These are phyloP conservation scores for Psittacula cyanocephala DNA, from an alignment of 2,113 vertebrate species.

Conservation along the genomic window DNA sequence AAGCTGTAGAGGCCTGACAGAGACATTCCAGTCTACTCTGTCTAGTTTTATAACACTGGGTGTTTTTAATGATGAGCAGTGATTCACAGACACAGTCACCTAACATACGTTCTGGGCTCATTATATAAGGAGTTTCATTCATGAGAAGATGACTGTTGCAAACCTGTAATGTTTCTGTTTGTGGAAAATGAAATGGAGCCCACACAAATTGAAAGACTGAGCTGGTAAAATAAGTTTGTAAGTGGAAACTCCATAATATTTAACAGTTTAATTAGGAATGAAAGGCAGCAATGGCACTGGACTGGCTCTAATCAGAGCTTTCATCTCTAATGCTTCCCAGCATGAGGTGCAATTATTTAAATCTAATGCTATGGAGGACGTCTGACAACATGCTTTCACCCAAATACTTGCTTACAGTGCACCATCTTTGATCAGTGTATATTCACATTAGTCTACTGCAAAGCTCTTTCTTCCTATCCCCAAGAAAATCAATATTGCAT, in stretches of 20 bases:
- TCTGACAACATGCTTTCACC: background rate
- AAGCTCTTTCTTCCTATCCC: constrained; percentile 25
- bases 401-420: background rate
- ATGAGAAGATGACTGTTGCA: background rate
- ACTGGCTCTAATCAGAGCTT: constrained; percentile 30
- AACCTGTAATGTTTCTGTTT: background rate
- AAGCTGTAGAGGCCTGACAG: background rate
- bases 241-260: background rate
- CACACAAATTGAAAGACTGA: background rate
- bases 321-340: constrained; percentile 37
- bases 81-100: background rate
- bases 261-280: constrained; percentile 49
- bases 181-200: background rate
- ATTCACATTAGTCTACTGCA: constrained; percentile 20
- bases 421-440: constrained; percentile 43
- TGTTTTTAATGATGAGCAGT: background rate
- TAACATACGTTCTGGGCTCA: background rate
- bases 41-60: background rate
- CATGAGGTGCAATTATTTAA: constrained; percentile 32
- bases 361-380: background rate
- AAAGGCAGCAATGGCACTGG: constrained; percentile 14
- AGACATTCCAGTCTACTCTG: background rate
- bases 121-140: background rate
- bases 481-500: constrained; percentile 49
- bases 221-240: background rate